Base-by-base conservation (phyloP, 2,797 vertebrate species). In the Rhabdomys pumilio region DNA sequence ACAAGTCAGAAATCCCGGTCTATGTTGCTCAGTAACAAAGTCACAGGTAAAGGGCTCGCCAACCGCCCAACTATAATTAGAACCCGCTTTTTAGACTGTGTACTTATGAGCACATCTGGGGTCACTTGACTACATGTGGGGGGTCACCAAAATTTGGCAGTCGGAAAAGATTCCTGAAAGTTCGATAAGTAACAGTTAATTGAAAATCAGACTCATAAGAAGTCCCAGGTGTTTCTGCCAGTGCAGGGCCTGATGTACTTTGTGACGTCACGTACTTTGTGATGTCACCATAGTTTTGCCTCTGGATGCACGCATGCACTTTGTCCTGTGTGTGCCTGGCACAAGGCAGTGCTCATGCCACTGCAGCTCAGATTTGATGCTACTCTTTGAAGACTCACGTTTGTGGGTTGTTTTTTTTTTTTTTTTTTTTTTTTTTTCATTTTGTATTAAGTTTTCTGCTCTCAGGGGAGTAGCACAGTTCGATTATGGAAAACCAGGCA, bases 341-440 rank as follows among this genome's bases (percentile, higher is more conserved):
- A 10, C 1, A 2, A 31, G 5, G 3, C 17, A 22, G 12, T 2
- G 9, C 55, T 13, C 19, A 29, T 2, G 7, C 1, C 55, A 15
- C 55, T 1, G 0, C 0, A 6, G 41, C 22, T 50, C 38, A 1
- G 29, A 50, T n/a, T 26, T 63, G 72, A 50, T 31, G 41, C 73
- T 76, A 3, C 8, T 1, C 1, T 4, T 47, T 17, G 47, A 41
- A 13, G 29, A 11, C 15, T 7, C 3, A 38, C 3, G 6, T 8
- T 34, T 34, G 17, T 76, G 55, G 19, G 20, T 59, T 59, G 22
- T 20, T 59, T 59, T 44, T 4, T 44, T 38, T 38, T 38, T 38
- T 38, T 38, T 38, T 38, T 50, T 12, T 59, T 20, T 61, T 29
- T 31, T 61, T 24, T 84, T 20, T 22, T 24, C 0, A 31, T 29